Percentiles rank a stretch among this genome's conserved stretches.
Conservation (phyloP, 2,113 vertebrate species). For the Promerops cafer region DNA sequence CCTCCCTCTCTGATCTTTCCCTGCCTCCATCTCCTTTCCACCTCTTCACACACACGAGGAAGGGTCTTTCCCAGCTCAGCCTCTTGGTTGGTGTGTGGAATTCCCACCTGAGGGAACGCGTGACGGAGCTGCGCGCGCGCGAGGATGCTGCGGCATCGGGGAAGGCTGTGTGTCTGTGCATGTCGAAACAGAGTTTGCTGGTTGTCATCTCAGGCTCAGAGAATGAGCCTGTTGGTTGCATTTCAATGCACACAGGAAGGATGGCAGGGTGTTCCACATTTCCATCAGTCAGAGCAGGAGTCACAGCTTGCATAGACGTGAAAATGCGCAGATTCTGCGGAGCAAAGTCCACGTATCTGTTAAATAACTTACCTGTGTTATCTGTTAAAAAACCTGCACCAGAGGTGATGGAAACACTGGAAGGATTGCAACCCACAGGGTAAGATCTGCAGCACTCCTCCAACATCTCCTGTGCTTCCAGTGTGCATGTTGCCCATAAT, state of each 20-base stretch:
- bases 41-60: not conserved
- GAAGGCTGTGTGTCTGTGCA: not conserved
- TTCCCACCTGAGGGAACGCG: not conserved
- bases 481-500: fast-evolving
- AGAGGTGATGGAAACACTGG: not conserved
- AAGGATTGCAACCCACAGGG: not conserved
- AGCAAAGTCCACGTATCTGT: not conserved
- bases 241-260: not conserved
- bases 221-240: not conserved
- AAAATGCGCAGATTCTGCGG: not conserved
- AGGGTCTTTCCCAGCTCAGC: not conserved
- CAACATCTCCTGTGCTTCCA: not conserved
- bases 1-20: not conserved
- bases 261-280: not conserved
- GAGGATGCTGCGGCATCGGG: not conserved
- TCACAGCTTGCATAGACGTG: fast-evolving
- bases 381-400: not conserved
- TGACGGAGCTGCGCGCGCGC: fast-evolving
- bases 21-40: not conserved
- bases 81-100: not conserved
- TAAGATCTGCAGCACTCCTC: not conserved
- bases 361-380: not conserved
- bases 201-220: not conserved
- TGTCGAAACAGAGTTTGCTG: not conserved
- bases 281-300: not conserved